Evolutionary conservation across 1,140 invertebrate species (phyloP), one percentile per base, ranked within the genome.

Genomic region (Pachyrhynchus sulphureomaculatus): DNA sequence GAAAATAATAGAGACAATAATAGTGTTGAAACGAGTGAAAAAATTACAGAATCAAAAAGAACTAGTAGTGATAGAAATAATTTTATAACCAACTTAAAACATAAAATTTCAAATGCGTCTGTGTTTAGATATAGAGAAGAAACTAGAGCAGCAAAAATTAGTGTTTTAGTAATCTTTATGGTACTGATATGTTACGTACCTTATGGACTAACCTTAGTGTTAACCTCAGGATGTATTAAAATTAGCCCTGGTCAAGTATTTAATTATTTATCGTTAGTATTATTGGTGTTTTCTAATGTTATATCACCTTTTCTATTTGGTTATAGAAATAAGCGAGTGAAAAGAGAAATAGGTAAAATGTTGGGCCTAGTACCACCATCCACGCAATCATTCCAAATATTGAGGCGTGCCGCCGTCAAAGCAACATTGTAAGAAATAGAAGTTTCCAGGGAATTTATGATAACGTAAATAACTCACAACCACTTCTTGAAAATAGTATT

Each of bases 121-220:
- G 77, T 91, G 53, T 92, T 92, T 74, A 82, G 86, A 53, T 91
- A 91, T 72, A 80, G 89, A 17, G 90, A 92, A 75, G 90, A 92
- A 75, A 87, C 88, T 24, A 81, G 90, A 58, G 89, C 90, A 0
- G 90, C 89, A 2, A 83, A 89, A 51, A 88, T 92, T 41, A 90
- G 88, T 67, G 84, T 88, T 23, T 70, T 90, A 62, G 84, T 86
- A 1, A 83, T 86, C 23, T 82, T 91, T 2, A 88, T 91, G 80
- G 85, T 89, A 23, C 78, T 84, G 53, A 82, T 83, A 20, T 91
- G 83, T 58, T 89, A 88, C 78, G 77, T 87, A 20, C 89, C 89
- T 0, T 88, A 84, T 68, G 82, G 84, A 0, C 65, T 84, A 17
- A 68, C 84, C 0, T 71, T 85, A 0, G 56, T 86, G 1, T 59